phyloP scores from a whole-genome alignment of 2,113 vertebrate species.

The Peucedramus taeniatus region DNA sequence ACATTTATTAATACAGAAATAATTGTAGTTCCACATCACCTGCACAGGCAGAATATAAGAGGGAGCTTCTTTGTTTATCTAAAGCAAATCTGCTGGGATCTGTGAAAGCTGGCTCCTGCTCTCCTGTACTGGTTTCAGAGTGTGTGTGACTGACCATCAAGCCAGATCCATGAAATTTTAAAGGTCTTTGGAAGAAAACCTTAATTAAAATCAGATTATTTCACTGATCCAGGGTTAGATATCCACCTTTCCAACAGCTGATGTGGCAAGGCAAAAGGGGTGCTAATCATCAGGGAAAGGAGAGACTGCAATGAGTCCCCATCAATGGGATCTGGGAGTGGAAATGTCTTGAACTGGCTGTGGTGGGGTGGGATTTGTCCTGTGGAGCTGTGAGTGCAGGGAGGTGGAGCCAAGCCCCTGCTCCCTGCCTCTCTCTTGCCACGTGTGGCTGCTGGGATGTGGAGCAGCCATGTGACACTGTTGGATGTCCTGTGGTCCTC shows the following conservation, averaged over 20 bases:
- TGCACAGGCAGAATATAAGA: background rate
- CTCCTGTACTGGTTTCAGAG: background rate
- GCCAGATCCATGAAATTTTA: background rate
- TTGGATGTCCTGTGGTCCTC: rapidly evolving
- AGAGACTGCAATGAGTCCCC: background rate
- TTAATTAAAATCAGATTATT: background rate
- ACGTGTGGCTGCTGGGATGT: background rate
- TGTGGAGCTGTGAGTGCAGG: background rate
- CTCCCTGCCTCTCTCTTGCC: background rate
- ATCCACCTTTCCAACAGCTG: background rate
- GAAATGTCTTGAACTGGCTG: background rate
- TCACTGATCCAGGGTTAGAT: background rate
- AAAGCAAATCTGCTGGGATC: background rate
- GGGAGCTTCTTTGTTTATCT: background rate
- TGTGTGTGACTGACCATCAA: background rate
- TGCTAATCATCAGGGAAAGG: background rate
- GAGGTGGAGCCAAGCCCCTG: background rate
- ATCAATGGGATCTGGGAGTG: background rate
- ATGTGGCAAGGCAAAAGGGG: background rate
- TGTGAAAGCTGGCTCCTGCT: background rate
- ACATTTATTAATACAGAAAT: background rate
- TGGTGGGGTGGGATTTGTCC: background rate
- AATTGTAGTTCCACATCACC: background rate
- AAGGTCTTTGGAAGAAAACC: background rate
- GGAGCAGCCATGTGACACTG: background rate